Evolutionary conservation across 1,140 invertebrate genomes (phyloP).

Genomic region (Cecropterus lyciades): DNA sequence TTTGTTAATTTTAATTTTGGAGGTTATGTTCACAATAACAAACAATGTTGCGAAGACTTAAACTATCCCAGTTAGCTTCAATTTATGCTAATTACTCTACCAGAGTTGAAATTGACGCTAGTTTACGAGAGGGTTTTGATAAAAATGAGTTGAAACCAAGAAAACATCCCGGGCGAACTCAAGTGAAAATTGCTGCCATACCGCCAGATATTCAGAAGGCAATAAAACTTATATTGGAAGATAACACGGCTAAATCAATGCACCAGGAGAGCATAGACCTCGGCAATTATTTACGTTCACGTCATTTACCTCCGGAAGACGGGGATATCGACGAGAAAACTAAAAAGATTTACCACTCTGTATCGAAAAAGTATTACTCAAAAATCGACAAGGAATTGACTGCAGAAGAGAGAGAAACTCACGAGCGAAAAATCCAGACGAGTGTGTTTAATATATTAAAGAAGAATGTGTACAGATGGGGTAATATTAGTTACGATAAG

Average conservation of each 20-base stretch:
- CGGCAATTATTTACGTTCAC: conserved; percentile 85
- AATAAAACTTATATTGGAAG: conserved; percentile 83
- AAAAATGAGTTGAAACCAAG: conserved; percentile 86
- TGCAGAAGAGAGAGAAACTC: conserved; percentile 54
- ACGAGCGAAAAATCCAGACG: conserved; percentile 71
- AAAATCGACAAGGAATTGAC: conserved; percentile 61
- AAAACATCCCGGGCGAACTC: conserved; percentile 87
- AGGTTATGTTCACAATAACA: conserved; percentile 30
- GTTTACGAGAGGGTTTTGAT: conserved; percentile 83
- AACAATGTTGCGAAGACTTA: conserved; percentile 68
- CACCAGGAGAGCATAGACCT: conserved; percentile 83
- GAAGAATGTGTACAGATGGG: conserved; percentile 88
- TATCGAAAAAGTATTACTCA: conserved; percentile 66
- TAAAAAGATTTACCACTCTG: conserved; percentile 59
- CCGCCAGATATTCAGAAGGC: conserved; percentile 86
- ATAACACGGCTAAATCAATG: conserved; percentile 83
- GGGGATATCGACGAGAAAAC: conserved; percentile 81
- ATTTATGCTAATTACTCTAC: conserved; percentile 61
- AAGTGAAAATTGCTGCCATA: conserved; percentile 79
- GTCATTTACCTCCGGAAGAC: conserved; percentile 87
- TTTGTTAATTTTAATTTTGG: neutral
- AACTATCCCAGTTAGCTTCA: conserved; percentile 46
- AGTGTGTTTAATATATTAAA: conserved; percentile 82
- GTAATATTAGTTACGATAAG: conserved; percentile 88
- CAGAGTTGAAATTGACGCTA: conserved; percentile 82